Conservation (phyloP, 2,888 invertebrate genomes). For the Archips xylosteana region DNA sequence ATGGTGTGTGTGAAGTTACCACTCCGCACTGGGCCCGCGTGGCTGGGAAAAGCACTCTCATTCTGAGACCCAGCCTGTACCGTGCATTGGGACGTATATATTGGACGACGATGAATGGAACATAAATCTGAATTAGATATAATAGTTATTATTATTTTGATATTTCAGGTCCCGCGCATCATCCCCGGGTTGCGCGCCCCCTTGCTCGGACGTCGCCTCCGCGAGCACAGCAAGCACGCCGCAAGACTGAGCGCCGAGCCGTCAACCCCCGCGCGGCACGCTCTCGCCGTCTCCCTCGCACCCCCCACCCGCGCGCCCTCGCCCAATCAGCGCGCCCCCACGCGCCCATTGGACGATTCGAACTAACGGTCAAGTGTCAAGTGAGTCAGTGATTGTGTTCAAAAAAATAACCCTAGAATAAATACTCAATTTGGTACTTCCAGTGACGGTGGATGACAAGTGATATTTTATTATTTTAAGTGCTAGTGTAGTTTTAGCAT, state of each 20-base stretch:
- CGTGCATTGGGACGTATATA: no score
- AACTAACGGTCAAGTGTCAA: slow-evolving; percentile 43
- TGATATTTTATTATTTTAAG: slow-evolving; percentile 71
- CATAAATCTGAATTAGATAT: no score
- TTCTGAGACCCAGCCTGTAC: no score
- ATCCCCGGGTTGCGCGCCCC: slow-evolving; percentile 56
- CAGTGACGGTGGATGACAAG: slow-evolving; percentile 78
- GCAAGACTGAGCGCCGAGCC: slow-evolving; percentile 51
- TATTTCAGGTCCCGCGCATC: slow-evolving; percentile 63
- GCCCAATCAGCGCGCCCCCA: slow-evolving; percentile 13
- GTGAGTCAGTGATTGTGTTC: slow-evolving; percentile 73
- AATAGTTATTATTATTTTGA: background rate
- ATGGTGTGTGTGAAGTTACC: no score
- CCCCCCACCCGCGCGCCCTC: background rate
- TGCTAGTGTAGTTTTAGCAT: slow-evolving; percentile 38
- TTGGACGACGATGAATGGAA: no score
- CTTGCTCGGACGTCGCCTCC: slow-evolving; percentile 56
- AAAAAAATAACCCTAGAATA: slow-evolving; percentile 58
- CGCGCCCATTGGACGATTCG: slow-evolving; percentile 12
- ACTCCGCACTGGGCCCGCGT: no score
- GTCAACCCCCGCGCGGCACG: background rate
- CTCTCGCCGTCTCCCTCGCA: slow-evolving; percentile 5
- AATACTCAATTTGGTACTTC: slow-evolving; percentile 59
- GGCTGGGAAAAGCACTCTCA: no score
- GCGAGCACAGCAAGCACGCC: slow-evolving; percentile 51